phyloP scores from a whole-genome alignment of 2,113 vertebrate species.

The Eira barbara region DNA sequence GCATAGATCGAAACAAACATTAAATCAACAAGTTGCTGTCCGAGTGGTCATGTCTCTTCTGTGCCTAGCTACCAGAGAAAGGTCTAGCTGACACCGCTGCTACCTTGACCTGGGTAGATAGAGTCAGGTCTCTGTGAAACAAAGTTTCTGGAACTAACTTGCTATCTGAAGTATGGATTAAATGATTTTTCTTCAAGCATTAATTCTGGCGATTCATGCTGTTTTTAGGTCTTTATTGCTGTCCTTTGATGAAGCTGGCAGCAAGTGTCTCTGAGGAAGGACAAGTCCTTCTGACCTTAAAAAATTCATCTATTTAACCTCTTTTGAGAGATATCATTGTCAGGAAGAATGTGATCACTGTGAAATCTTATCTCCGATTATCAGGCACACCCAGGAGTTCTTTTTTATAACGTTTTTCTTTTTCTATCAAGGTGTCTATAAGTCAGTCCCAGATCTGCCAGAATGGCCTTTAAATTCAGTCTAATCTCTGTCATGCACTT shows the following conservation, averaged over 20 bases:
- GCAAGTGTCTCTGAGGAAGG: not conserved
- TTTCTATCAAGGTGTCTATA: not conserved
- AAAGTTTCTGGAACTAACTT: not conserved
- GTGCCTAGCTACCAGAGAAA: not conserved
- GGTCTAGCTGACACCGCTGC: fast-evolving
- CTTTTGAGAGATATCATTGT: not conserved
- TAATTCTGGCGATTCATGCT: not conserved
- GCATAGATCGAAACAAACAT: not conserved
- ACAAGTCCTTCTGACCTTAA: not conserved
- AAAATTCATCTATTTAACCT: not conserved
- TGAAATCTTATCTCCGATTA: not conserved
- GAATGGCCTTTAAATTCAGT: conserved; percentile 7
- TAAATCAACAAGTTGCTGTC: not conserved
- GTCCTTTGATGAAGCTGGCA: not conserved
- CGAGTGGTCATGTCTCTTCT: not conserved
- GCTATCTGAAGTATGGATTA: not conserved
- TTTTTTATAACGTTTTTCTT: not conserved
- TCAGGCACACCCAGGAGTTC: not conserved
- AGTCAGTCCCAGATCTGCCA: not conserved
- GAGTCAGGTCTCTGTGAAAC: not conserved
- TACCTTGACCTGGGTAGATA: not conserved
- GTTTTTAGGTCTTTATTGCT: not conserved
- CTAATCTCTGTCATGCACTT: conserved; percentile 18
- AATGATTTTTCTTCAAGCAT: not conserved
- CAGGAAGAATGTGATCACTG: not conserved